Evolutionary conservation across 2,113 vertebrate species (phyloP), one percentile per base, ranked within the genome.

Genomic region (Sarotherodon lohbergeri): DNA sequence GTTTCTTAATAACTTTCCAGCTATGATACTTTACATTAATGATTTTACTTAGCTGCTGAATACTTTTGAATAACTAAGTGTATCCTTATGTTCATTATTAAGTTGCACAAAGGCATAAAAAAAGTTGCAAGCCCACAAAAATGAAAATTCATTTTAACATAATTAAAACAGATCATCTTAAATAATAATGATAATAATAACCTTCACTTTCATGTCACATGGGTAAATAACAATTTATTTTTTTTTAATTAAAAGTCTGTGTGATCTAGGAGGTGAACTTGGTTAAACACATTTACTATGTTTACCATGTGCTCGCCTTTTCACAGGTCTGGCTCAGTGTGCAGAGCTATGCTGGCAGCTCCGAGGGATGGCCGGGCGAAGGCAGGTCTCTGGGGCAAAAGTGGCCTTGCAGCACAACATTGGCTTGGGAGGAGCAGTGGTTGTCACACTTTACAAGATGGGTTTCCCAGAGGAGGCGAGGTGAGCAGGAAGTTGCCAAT

Each of bases 311-410:
- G 41, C 19, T 22, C 90, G 78, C 92, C 90, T 90, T 90, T 93
- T 91, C 78, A 87, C 93, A 99, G 99, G 99, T 90, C 97, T 99
- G 96, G 98, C 98, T 80, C 98, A 99, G 96, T 99, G 98, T 92
- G 97, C 97, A 1, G 99, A 99, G 94, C 97, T 99, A 63, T 99
- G 98, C 97, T 98, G 98, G 98, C 98, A 99, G 95, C 97, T 99
- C 83, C 93, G 98, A 81, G 98, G 97, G 2, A 97, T 96, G 95
- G 98, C 98, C 5, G 97, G 93, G 81, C 93, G 57, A 88, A 95
- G 98, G 82, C 98, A 99, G 94, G 98, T 98, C 86, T 95, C 96
- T 0, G 96, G 97, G 80, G 98, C 98, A 24, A 97, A 97, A 95
- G 95, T 99, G 83, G 98, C 96, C 39, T 94, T 99, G 94, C 99